Evolutionary conservation across 2,888 invertebrate genomes (phyloP).

Genomic region (Nephrocerus scutellatus): DNA sequence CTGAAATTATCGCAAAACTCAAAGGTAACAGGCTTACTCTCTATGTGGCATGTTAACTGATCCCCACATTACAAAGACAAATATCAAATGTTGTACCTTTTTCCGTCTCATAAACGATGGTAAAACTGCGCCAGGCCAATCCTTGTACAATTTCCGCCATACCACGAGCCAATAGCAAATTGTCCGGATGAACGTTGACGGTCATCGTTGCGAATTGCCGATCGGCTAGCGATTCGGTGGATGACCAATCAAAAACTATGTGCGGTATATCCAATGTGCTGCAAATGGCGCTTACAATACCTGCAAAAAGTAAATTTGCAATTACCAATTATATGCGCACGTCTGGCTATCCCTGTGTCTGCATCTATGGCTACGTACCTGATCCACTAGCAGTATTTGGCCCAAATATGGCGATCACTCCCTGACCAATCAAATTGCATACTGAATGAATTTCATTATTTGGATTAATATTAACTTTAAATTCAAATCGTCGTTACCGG

Average conservation of each 20-base stretch:
- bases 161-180: conserved; percentile 58
- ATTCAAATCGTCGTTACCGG: conserved; percentile 27
- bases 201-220: conserved; percentile 51
- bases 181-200: conserved; percentile 66
- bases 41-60: no score
- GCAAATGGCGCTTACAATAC: conserved; percentile 52
- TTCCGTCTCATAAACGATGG: conserved; percentile 76
- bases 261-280: conserved; percentile 59
- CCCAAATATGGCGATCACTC: conserved; percentile 69
- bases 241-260: conserved; percentile 56
- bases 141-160: conserved; percentile 66
- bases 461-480: conserved; percentile 1
- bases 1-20: no score
- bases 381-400: conserved; percentile 49
- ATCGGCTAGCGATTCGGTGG: conserved; percentile 47
- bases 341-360: no score
- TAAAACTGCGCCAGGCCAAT: conserved; percentile 73
- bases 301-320: conserved; percentile 21
- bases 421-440: conserved; percentile 57
- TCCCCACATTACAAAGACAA: no score
- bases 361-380: no score
- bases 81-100: no score
- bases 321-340: no score
- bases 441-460: conserved; percentile 46
- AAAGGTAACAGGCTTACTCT: no score